Evolutionary conservation across 2,113 vertebrate species (phyloP).

Genomic region (Pavo muticus): DNA sequence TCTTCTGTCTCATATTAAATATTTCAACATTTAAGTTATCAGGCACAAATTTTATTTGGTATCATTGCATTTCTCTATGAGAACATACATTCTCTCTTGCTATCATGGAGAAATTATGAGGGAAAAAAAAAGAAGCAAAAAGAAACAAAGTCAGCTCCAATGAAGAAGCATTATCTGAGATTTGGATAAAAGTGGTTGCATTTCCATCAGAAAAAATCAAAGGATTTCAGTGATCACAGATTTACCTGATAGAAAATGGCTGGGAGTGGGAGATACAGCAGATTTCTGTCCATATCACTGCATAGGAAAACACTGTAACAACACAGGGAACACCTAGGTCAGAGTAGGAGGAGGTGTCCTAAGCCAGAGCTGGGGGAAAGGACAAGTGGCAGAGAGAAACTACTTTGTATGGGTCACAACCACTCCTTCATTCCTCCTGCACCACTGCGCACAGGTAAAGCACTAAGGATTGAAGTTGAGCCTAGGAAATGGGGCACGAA

Average conservation of each 20-base stretch:
- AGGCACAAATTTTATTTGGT: not conserved
- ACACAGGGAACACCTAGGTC: not conserved
- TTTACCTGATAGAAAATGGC: not conserved
- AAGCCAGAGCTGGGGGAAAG: not conserved
- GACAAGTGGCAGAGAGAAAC: not conserved
- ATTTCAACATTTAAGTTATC: not conserved
- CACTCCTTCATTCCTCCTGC: not conserved
- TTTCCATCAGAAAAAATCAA: not conserved
- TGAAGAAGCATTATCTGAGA: not conserved
- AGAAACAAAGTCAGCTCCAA: not conserved
- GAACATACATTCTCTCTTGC: not conserved
- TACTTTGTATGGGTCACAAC: not conserved
- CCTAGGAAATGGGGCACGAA: not conserved
- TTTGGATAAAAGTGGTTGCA: not conserved
- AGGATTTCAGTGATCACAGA: not conserved
- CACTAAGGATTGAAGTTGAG: not conserved
- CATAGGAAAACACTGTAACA: not conserved
- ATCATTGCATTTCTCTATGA: not conserved
- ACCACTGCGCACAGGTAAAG: not conserved
- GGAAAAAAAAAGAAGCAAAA: too few relatives aligned
- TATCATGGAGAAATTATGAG: not conserved
- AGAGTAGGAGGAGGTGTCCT: not conserved
- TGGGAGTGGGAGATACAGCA: not conserved
- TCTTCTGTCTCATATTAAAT: not conserved
- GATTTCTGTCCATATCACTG: rapidly evolving